phyloP scores from a whole-genome alignment of 2,888 invertebrate species.

The Anagyrus pseudococci region DNA sequence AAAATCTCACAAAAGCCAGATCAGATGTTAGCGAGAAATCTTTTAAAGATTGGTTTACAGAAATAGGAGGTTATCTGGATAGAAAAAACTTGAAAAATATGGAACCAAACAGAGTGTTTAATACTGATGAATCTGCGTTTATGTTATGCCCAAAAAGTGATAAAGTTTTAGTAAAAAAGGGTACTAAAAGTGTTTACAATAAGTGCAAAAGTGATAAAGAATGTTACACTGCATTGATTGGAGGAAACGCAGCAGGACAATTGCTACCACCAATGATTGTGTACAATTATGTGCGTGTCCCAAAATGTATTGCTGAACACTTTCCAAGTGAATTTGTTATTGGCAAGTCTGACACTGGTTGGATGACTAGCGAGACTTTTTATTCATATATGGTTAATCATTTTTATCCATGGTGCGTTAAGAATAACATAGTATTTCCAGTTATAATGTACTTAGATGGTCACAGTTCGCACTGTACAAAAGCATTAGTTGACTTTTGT shows the following conservation, averaged over 20 bases:
- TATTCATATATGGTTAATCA: not conserved
- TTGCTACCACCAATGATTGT: constrained; percentile 46
- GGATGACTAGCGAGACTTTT: not conserved
- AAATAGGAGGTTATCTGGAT: constrained; percentile 41
- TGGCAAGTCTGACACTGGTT: not conserved
- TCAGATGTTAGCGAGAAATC: constrained; percentile 44
- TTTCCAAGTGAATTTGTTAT: constrained; percentile 38
- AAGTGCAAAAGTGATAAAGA: constrained; percentile 40
- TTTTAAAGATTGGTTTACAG: constrained; percentile 45
- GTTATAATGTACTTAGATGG: not conserved
- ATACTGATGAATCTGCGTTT: constrained; percentile 41
- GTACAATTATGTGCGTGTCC: constrained; percentile 42
- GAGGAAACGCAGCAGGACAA: constrained; percentile 48
- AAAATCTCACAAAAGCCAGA: constrained; percentile 44
- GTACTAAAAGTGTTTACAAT: constrained; percentile 45
- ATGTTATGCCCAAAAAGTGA: constrained; percentile 44
- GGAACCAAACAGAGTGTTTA: constrained; percentile 45
- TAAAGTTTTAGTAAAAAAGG: constrained; percentile 46
- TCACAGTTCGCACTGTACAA: constrained; percentile 48
- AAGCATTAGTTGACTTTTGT: constrained; percentile 56
- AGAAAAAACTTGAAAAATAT: constrained; percentile 40
- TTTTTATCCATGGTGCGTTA: not conserved
- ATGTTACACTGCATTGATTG: constrained; percentile 43
- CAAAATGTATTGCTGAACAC: constrained; percentile 27
- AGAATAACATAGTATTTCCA: not conserved